Conservation (phyloP, 1,140 invertebrate species). For the Hermatobates lingyangjiaoensis region DNA sequence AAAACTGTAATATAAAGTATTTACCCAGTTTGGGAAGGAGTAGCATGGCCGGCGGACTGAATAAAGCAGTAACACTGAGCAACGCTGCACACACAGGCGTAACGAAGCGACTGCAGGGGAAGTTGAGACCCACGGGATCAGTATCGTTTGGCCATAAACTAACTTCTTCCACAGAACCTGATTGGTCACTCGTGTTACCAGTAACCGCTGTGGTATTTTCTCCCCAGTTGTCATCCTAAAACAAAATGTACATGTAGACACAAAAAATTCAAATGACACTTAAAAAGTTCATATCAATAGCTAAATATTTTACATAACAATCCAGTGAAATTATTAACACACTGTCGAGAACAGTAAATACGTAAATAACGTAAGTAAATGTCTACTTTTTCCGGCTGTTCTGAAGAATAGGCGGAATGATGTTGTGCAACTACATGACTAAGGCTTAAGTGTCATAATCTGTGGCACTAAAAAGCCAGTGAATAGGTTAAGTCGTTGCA, state of each 20-base stretch:
- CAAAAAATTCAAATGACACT: neutral
- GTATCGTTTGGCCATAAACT: conserved; percentile 52
- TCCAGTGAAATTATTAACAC: neutral
- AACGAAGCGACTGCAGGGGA: conserved; percentile 58
- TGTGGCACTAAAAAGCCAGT: too few species aligned
- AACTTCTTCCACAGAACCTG: conserved; percentile 78
- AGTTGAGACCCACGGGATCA: conserved; percentile 47
- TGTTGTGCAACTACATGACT: too few species aligned
- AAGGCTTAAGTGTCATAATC: too few species aligned
- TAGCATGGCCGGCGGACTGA: conserved; percentile 87
- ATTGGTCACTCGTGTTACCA: conserved; percentile 87
- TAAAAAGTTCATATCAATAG: neutral
- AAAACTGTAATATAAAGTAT: conserved; percentile 4
- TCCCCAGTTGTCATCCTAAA: conserved; percentile 91
- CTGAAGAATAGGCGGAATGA: too few species aligned
- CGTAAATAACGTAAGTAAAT: too few species aligned
- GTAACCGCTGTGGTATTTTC: conserved; percentile 94
- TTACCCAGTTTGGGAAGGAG: conserved; percentile 61
- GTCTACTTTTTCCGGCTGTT: too few species aligned
- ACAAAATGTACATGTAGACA: neutral
- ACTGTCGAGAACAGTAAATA: neutral
- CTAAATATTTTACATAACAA: neutral
- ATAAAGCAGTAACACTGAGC: conserved; percentile 61
- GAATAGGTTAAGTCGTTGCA: too few species aligned
- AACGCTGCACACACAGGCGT: conserved; percentile 54